Evolutionary conservation across 2,797 vertebrate genomes (phyloP).

Genomic region (Phalanger gymnotis): DNA sequence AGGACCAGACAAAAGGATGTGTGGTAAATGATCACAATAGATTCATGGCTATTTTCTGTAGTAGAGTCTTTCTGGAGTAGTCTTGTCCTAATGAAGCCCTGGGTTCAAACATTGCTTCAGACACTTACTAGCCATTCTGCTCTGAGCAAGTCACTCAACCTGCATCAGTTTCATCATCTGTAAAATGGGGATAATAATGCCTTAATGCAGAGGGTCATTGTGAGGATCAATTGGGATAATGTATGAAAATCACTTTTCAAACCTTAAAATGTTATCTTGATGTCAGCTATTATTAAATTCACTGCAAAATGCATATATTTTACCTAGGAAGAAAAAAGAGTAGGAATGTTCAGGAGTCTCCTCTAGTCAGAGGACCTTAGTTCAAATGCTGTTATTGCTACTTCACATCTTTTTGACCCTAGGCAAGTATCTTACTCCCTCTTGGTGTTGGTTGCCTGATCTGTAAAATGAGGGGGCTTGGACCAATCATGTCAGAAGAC

Average conservation of each 20-base stretch:
- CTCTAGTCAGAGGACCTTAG: no score
- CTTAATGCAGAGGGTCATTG: no score
- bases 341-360: not conserved
- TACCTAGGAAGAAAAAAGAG: not conserved
- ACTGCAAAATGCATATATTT: not conserved
- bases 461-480: not conserved
- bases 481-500: not conserved
- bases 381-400: no score
- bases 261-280: not conserved
- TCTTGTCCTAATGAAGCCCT: not conserved
- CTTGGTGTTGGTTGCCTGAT: no score
- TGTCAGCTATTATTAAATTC: not conserved
- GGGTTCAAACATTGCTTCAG: not conserved
- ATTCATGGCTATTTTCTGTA: not conserved
- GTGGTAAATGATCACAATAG: not conserved
- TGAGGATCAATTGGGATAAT: no score
- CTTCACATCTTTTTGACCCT: no score
- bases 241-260: not conserved
- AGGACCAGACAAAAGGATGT: not conserved
- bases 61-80: not conserved
- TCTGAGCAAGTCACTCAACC: not conserved
- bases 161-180: not conserved
- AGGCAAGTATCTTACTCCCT: no score
- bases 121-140: not conserved
- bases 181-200: no score